A percentile compares a stretch with the other conserved stretches of the same genome.
Evolutionary conservation across 2,113 vertebrate species (phyloP).

Genomic region (Erpornis zantholeuca): DNA sequence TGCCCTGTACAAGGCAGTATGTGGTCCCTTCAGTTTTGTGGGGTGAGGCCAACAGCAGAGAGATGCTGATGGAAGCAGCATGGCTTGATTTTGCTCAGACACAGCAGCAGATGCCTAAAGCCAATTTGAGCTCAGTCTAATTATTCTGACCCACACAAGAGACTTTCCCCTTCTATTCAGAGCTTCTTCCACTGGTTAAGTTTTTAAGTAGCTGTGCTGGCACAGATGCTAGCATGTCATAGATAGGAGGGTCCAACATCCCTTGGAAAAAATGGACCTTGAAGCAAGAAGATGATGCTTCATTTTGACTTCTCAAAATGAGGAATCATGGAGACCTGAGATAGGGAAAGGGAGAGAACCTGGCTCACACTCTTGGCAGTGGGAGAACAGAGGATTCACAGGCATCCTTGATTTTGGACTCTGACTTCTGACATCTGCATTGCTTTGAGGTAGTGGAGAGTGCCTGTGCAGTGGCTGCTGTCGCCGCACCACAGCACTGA

Average conservation of each 20-base stretch:
- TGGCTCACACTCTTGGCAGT: not conserved
- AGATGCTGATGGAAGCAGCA: constrained; percentile 58
- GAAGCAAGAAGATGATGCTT: not conserved
- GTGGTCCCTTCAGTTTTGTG: not conserved
- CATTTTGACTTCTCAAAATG: not conserved
- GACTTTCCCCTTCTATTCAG: constrained; percentile 31
- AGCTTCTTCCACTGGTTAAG: not conserved
- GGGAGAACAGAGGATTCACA: not conserved
- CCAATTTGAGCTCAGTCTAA: constrained; percentile 19
- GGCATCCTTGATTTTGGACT: not conserved
- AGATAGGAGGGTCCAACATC: not conserved
- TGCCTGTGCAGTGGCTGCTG: not conserved
- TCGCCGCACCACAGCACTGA: not conserved
- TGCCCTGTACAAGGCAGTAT: not conserved
- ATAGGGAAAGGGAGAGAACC: not conserved
- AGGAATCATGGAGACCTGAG: not conserved
- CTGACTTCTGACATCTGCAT: not conserved
- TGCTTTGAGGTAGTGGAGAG: not conserved
- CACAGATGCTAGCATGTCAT: not conserved
- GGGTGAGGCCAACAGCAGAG: not conserved
- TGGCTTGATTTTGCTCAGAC: constrained; percentile 47
- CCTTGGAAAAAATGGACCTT: not conserved
- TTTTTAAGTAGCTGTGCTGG: not conserved
- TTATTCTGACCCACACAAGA: constrained; percentile 34
- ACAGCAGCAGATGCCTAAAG: constrained; percentile 49